phyloP scores from a whole-genome alignment of 2,888 invertebrate species.

The Trachelus troglodyta region DNA sequence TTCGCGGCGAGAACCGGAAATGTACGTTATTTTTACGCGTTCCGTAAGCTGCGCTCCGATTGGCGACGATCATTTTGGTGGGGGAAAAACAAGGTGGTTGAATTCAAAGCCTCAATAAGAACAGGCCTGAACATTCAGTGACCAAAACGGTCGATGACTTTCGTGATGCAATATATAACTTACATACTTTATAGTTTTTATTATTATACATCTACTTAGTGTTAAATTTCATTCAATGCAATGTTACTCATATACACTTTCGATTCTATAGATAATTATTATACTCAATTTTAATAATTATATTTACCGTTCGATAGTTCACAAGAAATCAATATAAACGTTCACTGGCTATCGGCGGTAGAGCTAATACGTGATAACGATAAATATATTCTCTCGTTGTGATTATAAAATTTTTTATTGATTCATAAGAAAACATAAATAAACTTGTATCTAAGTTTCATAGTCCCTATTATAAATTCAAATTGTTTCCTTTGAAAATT shows the following conservation, averaged over 20 bases:
- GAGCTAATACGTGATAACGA: not conserved
- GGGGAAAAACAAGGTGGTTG: conserved; percentile 28
- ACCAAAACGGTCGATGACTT: not conserved
- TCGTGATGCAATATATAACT: not conserved
- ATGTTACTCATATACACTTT: not conserved
- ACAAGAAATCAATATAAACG: not conserved
- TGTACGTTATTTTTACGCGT: conserved; percentile 39
- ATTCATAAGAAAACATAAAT: not conserved
- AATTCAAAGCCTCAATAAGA: conserved; percentile 18
- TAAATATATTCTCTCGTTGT: not conserved
- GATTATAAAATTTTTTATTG: not conserved
- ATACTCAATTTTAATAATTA: not conserved
- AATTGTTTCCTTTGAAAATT: not conserved
- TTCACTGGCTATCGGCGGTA: not conserved
- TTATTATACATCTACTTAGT: not conserved
- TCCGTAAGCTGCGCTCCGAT: conserved; percentile 29
- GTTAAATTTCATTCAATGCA: not conserved
- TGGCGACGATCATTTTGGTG: conserved; percentile 28
- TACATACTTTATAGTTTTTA: not conserved
- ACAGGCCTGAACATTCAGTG: not conserved
- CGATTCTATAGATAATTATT: not conserved
- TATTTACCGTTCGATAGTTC: not conserved
- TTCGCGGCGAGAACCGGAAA: conserved; percentile 41
- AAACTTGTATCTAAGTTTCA: not conserved
- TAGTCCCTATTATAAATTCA: not conserved